Evolutionary conservation across 2,113 vertebrate genomes (phyloP).

Genomic region (Thermophis baileyi): DNA sequence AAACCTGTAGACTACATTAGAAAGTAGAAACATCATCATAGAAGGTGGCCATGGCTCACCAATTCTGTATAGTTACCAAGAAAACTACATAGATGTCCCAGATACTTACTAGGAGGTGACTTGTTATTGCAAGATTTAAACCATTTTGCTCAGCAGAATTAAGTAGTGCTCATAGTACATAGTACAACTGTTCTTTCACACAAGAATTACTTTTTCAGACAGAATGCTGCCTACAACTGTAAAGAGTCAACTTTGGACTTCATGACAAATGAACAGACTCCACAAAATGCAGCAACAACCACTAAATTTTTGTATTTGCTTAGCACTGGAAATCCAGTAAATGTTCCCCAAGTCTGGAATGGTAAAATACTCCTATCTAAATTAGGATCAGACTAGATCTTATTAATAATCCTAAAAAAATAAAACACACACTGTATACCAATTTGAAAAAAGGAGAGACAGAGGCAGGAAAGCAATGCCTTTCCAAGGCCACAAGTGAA

Average conservation of each 20-base stretch:
- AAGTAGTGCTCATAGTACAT: not conserved
- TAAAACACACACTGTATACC: not conserved
- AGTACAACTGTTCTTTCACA: not conserved
- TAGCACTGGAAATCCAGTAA: not conserved
- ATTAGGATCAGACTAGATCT: not conserved
- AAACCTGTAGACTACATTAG: not conserved
- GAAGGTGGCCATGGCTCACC: not conserved
- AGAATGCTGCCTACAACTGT: not conserved
- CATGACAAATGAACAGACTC: not conserved
- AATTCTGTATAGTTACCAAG: not conserved
- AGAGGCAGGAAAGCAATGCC: too few species aligned
- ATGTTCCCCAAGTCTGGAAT: not conserved
- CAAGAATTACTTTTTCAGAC: not conserved
- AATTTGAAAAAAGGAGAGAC: not conserved
- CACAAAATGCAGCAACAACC: not conserved
- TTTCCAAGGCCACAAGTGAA: not conserved
- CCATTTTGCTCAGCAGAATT: not conserved
- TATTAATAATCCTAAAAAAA: not conserved
- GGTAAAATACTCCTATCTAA: not conserved
- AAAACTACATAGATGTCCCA: not conserved
- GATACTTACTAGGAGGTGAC: not conserved
- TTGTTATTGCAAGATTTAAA: not conserved
- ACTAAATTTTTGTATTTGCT: not conserved
- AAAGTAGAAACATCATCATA: not conserved
- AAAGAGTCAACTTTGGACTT: not conserved